Base-by-base conservation (phyloP, 2,797 vertebrate species). In the Tarsius wallacei region DNA sequence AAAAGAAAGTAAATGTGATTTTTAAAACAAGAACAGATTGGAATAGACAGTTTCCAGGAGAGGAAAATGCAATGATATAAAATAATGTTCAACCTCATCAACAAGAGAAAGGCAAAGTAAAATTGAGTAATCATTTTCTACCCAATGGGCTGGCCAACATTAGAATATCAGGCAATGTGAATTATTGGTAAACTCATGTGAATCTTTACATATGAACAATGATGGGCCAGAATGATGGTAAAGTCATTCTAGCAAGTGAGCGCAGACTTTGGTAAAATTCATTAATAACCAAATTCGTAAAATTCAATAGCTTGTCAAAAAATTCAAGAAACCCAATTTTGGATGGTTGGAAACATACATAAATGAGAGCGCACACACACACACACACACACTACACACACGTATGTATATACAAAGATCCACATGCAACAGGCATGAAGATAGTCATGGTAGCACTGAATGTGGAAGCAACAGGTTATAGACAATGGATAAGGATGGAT, bases 251-350 rank as follows among this genome's bases (percentile, higher is more conserved):
- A 84, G 17, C 5, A 49, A 64, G 19, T 9, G 3, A 63, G 57
- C 74, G 2, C 2, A 61, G 36, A 59, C 12, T 49, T 63, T 21
- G 36, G 22, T 66, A 8, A 87, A 31, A 80, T 31, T 81, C 3
- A n/a, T 9, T 77, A 78, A 86, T 10, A 73, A 88, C 1, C 31
- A 55, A 87, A 73, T 26, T 86, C 28, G 71, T 0, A 17, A 15
- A 13, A 61, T 81, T 90, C 47, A 66, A 14, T 10, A 51, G 13
- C 61, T 73, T 51, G 64, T 16, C 80, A 91, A 57, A 84, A 89
- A 88, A 42, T 42, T 77, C 26, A 66, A 73, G 49, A 92, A 83
- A 81, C 19, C 2, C 15, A 64, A 13, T 81, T 95, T 84, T n/a
- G 31, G 13, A 80, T 47, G 2, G 13, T 28, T 22, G 31, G 3